A percentile compares a stretch with the other conserved stretches of the same genome.
These are phyloP conservation scores for Fundulus diaphanus DNA, from an alignment of 2,797 vertebrate genomes.

Conservation along the genomic window DNA sequence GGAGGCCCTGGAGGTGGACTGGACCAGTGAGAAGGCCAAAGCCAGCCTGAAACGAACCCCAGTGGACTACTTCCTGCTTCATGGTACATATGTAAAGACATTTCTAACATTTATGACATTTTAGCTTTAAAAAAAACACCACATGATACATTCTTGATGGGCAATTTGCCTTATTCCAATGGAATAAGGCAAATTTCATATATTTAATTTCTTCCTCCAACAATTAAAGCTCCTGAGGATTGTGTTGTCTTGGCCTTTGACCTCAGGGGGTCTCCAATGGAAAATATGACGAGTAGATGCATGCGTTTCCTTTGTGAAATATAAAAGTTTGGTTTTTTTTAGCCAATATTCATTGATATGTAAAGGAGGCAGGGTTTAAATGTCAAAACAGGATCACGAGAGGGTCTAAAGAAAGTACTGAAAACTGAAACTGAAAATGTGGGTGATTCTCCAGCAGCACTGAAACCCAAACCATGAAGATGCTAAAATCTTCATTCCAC, in stretches of 20 bases:
- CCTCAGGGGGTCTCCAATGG: neutral
- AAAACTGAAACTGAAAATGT: constrained; percentile 62
- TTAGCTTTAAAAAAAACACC: neutral
- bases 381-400: constrained; percentile 18
- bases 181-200: no score
- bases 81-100: constrained; percentile 75
- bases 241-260: neutral
- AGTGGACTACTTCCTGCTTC: constrained; percentile 90
- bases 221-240: neutral
- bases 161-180: neutral
- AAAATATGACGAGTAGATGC: neutral
- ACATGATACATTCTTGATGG: neutral
- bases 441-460: constrained; percentile 40
- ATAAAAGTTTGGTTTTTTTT: neutral
- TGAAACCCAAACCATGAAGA: constrained; percentile 27
- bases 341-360: neutral
- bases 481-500: constrained; percentile 35
- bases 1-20: constrained; percentile 88
- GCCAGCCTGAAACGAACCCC: constrained; percentile 83
- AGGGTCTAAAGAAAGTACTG: constrained; percentile 25
- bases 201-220: neutral
- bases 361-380: constrained; percentile 9
- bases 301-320: neutral
- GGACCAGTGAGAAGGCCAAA: constrained; percentile 87
- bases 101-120: neutral